Base-by-base conservation (phyloP, 2,888 invertebrate genomes). In the Tiphia femorata region DNA sequence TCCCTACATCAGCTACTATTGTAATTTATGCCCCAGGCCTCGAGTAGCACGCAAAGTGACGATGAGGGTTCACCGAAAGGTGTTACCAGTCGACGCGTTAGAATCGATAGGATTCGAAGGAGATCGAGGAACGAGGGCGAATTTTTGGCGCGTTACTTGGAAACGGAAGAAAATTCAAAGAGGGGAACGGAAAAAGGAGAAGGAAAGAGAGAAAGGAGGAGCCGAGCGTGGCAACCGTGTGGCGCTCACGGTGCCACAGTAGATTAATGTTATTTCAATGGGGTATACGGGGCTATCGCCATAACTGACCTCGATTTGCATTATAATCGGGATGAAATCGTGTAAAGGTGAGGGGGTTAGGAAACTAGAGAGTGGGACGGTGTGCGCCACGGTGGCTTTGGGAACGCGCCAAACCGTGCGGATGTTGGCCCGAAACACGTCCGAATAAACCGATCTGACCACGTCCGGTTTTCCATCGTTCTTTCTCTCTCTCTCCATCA, bases 181-280 rank as follows among this genome's bases (percentile, higher is more conserved):
- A n/a, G n/a, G n/a, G n/a, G n/a, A n/a, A n/a, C n/a, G n/a, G n/a
- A n/a, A n/a, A n/a, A n/a, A n/a, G n/a, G n/a, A n/a, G n/a, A n/a
- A n/a, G n/a, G n/a, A n/a, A n/a, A 16, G 40, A 38, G 27, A 27
- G 27, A 23, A 20, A 47, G 50, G 58, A 50, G 67, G 73, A 72
- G 76, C 77, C 71, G 67, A 67, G 66, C 65, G 73, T 69, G 74
- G 72, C 77, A 72, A 65, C 67, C 55, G 63, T 59, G 66, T 23
- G 54, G 59, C 57, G 65, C 62, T 60, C 62, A 62, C 62, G 60
- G 69, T 76, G 76, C 75, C 77, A 76, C 75, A 68, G 60, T 75
- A 72, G 75, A 77, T 77, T 77, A 77, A 77, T 77, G 77, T 77
- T 76, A 73, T 76, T 77, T 77, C 77, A 73, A 77, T 77, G 72